phyloP scores from a whole-genome alignment of 2,113 vertebrate genomes.

The Chelonoidis abingdonii region DNA sequence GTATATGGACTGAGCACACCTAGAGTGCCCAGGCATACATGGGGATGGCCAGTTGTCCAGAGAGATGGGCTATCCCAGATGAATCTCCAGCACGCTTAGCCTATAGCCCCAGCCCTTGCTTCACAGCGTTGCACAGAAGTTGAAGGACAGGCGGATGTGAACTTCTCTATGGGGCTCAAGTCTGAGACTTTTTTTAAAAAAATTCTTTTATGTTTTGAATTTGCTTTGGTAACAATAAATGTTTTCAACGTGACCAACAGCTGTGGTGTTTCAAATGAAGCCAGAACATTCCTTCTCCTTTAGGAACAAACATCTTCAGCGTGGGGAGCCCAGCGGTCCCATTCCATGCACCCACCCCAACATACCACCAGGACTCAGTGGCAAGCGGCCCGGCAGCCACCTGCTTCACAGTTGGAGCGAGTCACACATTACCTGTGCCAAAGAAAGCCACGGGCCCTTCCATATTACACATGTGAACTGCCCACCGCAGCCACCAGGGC shows the following conservation, averaged over 20 bases:
- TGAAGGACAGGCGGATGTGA: not conserved
- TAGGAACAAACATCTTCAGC: not conserved
- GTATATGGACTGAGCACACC: no score
- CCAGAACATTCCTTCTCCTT: not conserved
- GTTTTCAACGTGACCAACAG: not conserved
- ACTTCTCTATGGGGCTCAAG: accelerated
- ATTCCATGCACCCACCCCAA: not conserved
- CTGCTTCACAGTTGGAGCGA: not conserved
- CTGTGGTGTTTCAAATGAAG: slow-evolving; percentile 12
- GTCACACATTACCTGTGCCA: not conserved
- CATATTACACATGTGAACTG: not conserved
- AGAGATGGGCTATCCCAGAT: not conserved
- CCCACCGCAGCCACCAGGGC: not conserved
- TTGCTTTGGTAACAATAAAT: not conserved
- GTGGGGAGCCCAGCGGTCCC: not conserved
- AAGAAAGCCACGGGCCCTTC: not conserved
- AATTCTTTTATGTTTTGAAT: not conserved
- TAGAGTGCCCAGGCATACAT: no score
- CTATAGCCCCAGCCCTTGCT: not conserved
- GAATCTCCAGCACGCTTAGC: not conserved
- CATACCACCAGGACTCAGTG: not conserved
- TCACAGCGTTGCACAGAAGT: accelerated
- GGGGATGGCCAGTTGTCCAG: no score
- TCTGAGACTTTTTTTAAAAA: not conserved
- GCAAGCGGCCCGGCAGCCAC: not conserved